A percentile compares a stretch with the other conserved stretches of the same genome.
phyloP scores from a whole-genome alignment of 2,797 vertebrate genomes.

The Smutsia temminckii region DNA sequence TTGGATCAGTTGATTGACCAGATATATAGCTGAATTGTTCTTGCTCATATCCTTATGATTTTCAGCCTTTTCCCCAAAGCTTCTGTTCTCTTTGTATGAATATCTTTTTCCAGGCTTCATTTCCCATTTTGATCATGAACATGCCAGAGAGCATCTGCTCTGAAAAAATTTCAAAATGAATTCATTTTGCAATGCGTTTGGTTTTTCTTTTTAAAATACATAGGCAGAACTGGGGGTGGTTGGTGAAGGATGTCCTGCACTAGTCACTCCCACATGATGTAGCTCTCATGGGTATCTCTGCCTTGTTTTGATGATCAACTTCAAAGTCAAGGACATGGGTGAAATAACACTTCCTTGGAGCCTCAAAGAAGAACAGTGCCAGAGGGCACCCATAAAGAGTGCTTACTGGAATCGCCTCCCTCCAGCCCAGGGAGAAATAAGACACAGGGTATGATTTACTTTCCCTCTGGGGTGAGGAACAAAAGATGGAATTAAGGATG shows the following conservation, averaged over 20 bases:
- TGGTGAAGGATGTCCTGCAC: neutral
- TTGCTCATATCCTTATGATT: neutral
- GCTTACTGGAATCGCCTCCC: neutral
- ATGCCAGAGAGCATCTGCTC: neutral
- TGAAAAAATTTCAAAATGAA: neutral
- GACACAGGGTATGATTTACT: neutral
- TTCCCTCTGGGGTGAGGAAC: neutral
- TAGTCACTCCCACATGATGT: rapidly evolving
- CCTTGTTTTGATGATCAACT: neutral
- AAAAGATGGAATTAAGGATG: slow-evolving; percentile 5
- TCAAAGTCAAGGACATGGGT: neutral
- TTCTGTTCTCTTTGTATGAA: neutral
- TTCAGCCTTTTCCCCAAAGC: neutral
- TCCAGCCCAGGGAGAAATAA: neutral
- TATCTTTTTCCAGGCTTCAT: neutral
- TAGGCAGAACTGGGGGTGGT: neutral
- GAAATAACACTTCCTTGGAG: neutral
- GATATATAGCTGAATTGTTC: neutral
- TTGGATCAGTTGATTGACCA: neutral
- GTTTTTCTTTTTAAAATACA: neutral
- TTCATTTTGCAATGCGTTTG: neutral
- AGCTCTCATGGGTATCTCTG: neutral
- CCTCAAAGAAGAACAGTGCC: neutral
- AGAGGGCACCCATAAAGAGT: neutral
- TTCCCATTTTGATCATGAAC: neutral